phyloP scores from a whole-genome alignment of 2,888 invertebrate genomes.

The Ischnus inquisitorius region DNA sequence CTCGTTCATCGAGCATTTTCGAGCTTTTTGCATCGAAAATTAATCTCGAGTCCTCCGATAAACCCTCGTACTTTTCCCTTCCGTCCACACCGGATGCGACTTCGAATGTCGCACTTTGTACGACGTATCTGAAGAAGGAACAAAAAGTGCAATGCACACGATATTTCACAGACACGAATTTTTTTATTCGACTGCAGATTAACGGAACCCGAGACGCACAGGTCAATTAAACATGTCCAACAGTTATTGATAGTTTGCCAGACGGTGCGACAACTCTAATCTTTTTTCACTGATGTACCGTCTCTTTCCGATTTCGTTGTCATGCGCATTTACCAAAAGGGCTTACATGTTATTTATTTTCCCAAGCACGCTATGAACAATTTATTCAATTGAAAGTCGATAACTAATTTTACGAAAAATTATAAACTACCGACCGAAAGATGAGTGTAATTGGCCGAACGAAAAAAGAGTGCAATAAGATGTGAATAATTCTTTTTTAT shows the following conservation, averaged over 20 bases:
- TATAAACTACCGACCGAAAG: too few species aligned
- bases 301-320: too few species aligned
- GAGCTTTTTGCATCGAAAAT: not conserved
- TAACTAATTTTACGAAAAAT: too few species aligned
- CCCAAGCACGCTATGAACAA: too few species aligned
- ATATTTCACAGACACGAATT: slow-evolving; percentile 15
- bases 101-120: not conserved
- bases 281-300: not conserved
- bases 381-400: too few species aligned
- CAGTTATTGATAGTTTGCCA: not conserved
- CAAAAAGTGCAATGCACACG: not conserved
- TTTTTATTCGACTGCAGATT: not conserved
- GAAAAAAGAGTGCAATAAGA: too few species aligned
- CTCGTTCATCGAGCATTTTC: not conserved
- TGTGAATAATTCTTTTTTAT: too few species aligned
- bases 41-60: not conserved
- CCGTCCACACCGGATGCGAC: not conserved
- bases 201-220: not conserved
- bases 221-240: not conserved
- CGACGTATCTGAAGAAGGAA: not conserved
- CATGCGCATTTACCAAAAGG: too few species aligned
- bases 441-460: too few species aligned
- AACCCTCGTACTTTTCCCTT: not conserved
- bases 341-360: too few species aligned
- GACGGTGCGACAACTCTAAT: not conserved